Percentiles rank a stretch among this genome's conserved stretches.
Conservation (phyloP, 2,888 invertebrate genomes). For the Hipparchia sbordonii region DNA sequence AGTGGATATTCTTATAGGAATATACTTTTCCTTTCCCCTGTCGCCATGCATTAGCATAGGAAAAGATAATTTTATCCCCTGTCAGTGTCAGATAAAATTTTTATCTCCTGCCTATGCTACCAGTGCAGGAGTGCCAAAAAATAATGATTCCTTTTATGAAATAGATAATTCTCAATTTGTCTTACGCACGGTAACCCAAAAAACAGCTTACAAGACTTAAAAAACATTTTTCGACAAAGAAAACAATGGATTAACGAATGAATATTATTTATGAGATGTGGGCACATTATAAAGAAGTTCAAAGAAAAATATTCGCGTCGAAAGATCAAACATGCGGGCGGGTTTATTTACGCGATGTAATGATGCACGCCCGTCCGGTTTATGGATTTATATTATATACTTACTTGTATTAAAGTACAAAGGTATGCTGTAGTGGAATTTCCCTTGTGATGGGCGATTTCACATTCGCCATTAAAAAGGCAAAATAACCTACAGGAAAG, state of each 20-base stretch:
- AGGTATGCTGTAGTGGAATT: not conserved
- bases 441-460: not conserved
- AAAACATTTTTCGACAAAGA: conserved; percentile 15
- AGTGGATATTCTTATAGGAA: no score
- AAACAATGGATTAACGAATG: conserved; percentile 21
- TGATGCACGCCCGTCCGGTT: conserved; percentile 17
- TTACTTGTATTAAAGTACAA: not conserved
- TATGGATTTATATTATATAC: not conserved
- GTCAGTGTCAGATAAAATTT: no score
- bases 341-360: conserved; percentile 24
- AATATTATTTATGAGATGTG: conserved; percentile 25
- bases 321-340: conserved; percentile 27
- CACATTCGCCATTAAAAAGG: no score
- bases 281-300: conserved; percentile 24
- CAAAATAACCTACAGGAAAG: no score
- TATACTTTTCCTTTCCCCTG: no score
- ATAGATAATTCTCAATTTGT: no score
- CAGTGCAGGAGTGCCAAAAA: no score
- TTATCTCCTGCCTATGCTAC: no score
- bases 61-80: no score
- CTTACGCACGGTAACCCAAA: not conserved
- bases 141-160: no score
- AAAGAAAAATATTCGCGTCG: conserved; percentile 2
- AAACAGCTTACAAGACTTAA: not conserved
- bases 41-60: no score